Conservation (phyloP, 1,140 invertebrate genomes). For the Scaptomyza hsui region DNA sequence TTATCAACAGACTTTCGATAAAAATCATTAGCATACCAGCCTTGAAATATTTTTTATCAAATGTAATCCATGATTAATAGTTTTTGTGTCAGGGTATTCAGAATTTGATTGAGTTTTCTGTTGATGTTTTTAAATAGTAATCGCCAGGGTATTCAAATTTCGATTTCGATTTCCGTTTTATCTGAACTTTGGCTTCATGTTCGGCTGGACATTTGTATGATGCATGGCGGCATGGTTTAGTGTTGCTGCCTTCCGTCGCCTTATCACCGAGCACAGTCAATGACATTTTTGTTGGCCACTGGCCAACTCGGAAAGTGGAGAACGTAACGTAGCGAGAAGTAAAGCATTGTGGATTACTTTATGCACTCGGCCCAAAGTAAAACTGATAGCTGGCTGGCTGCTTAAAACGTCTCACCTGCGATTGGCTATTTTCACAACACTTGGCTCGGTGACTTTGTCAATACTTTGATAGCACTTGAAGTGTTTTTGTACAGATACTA, state of each 20-base stretch:
- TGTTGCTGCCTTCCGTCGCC: conserved; percentile 27
- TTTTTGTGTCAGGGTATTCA: not conserved
- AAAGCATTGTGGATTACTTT: conserved; percentile 29
- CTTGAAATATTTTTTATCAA: too few relatives aligned
- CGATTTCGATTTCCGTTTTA: conserved; percentile 25
- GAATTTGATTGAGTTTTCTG: not conserved
- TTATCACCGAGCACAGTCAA: conserved; percentile 53
- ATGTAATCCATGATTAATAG: too few relatives aligned
- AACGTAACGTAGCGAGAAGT: conserved; percentile 7
- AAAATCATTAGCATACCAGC: too few relatives aligned
- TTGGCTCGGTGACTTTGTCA: conserved; percentile 43
- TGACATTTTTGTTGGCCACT: conserved; percentile 62
- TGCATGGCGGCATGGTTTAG: conserved; percentile 24
- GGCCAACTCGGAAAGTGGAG: conserved; percentile 8
- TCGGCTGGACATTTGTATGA: conserved; percentile 15
- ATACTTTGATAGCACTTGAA: conserved; percentile 53
- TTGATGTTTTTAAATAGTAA: not conserved
- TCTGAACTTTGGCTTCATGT: conserved; percentile 19
- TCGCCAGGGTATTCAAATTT: not conserved
- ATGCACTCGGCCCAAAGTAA: conserved; percentile 31
- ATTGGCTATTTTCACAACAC: conserved; percentile 64
- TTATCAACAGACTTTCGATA: too few relatives aligned
- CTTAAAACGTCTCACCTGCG: conserved; percentile 10
- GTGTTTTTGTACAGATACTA: conserved; percentile 45
- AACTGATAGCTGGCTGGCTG: conserved; percentile 39